A percentile compares a stretch with the other conserved stretches of the same genome.
phyloP scores from a whole-genome alignment of 2,888 invertebrate species.

The Deilephila porcellus region DNA sequence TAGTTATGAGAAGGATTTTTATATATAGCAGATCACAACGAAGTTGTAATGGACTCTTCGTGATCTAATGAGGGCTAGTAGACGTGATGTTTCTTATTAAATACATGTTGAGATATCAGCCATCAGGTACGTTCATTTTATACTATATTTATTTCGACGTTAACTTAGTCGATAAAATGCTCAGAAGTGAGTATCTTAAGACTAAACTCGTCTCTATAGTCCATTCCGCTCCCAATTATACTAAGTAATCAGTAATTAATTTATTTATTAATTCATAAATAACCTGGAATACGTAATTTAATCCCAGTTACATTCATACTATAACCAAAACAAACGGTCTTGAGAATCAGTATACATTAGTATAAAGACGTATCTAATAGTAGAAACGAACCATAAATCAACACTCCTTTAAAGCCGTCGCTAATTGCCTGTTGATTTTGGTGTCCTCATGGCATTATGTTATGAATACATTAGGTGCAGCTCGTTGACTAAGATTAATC shows the following conservation, averaged over 20 bases:
- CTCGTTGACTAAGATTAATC: constrained; percentile 23
- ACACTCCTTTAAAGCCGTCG: not conserved
- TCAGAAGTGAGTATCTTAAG: too few species aligned
- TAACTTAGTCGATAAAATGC: too few species aligned
- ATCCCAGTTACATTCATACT: not conserved
- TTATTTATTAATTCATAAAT: too few species aligned
- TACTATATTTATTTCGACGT: too few species aligned
- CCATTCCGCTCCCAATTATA: too few species aligned
- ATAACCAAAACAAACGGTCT: not conserved
- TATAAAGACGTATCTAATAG: not conserved
- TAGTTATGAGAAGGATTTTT: not conserved
- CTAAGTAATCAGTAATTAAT: too few species aligned
- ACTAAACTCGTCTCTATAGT: too few species aligned
- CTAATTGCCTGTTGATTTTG: constrained; percentile 6
- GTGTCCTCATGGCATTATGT: constrained; percentile 1
- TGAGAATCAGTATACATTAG: not conserved
- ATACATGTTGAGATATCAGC: too few species aligned
- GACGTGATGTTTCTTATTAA: too few species aligned
- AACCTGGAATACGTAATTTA: too few species aligned
- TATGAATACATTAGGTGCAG: constrained; percentile 19
- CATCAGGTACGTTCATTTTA: too few species aligned
- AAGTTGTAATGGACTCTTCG: not conserved
- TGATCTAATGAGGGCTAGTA: too few species aligned
- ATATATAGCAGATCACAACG: not conserved
- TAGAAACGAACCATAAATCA: not conserved